Evolutionary conservation across 2,797 vertebrate genomes (phyloP).

Genomic region (Chelonia mydas): DNA sequence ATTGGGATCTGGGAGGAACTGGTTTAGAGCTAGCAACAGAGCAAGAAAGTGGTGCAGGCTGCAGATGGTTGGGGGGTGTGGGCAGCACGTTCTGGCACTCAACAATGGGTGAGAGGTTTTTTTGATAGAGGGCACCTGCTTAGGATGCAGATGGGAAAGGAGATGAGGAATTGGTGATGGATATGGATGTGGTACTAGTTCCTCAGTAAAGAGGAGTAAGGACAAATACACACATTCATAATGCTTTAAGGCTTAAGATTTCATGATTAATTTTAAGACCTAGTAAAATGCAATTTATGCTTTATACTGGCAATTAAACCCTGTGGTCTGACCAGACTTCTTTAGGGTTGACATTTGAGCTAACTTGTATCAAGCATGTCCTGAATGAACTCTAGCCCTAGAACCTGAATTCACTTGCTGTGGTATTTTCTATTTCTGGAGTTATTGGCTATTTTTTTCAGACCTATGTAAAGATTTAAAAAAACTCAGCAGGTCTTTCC

Average conservation of each 20-base stretch:
- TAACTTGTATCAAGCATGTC: not conserved
- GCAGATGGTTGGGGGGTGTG: not conserved
- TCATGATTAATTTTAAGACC: not conserved
- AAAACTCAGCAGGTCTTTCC: not conserved
- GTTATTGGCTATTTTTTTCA: not conserved
- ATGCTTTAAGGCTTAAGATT: not conserved
- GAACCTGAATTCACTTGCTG: not conserved
- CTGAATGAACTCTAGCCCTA: not conserved
- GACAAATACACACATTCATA: not conserved
- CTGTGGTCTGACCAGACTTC: not conserved
- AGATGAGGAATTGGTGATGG: not conserved
- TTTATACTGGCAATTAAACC: not conserved
- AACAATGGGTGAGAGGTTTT: not conserved
- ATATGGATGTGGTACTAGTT: not conserved
- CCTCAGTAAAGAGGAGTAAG: not conserved
- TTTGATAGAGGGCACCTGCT: not conserved
- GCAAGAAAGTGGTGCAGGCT: not conserved
- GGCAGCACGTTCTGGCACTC: not conserved
- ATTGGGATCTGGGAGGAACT: not conserved
- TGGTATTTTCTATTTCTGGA: not conserved
- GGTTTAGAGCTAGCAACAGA: not conserved
- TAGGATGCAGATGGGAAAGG: not conserved
- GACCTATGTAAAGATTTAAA: not conserved
- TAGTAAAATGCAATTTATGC: not conserved
- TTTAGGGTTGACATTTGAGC: not conserved